Base-by-base conservation (phyloP, 2,888 invertebrate species). In the Tanypteryx hageni region DNA sequence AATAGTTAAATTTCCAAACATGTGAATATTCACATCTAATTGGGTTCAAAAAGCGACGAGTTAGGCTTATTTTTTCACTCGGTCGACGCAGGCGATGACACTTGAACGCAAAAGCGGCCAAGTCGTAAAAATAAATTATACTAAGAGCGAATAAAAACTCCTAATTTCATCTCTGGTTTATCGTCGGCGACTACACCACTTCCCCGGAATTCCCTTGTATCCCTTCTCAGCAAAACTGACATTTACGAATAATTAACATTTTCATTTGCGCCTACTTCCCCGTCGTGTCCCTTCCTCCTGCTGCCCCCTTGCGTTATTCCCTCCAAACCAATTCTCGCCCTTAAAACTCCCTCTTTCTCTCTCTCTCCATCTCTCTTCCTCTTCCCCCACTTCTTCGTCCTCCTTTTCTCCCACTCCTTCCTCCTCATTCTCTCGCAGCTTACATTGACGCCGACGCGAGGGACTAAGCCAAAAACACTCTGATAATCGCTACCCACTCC, bases 221-320 rank as follows among this genome's bases (percentile, higher is more conserved):
- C 44, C 44, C 44, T 44, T 27, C 27, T 76, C 76, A 76, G 27
- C 22, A 27, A 76, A 27, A 76, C 76, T 76, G 76, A 76, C 76
- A 76, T 76, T 76, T 76, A 76, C 22, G 76, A 76, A 76, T 76
- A 76, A 76, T 76, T 76, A 76, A 76, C 76, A 76, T 76, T 76
- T 76, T 76, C 76, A 76, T 76, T 76, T 76, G 76, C 22, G 76
- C 22, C 11, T 22, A 76, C 27, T 27, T 27, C 11, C 18, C 22
- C 27, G 11, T 10, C 11, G 22, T 76, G 22, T 76, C 76, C 27
- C 68, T 22, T 68, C n/a, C 64, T n/a, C 64, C 16, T 64, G 18
- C n/a, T 68, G n/a, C 68, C n/a, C 68, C 44, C 44, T 44, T 3
- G 44, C 44, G 44, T 44, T 44, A 44, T 44, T 44, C 5, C 44